These are phyloP conservation scores for Rhadinocentrus ornatus DNA, from an alignment of 2,797 vertebrate species.

Conservation along the genomic window DNA sequence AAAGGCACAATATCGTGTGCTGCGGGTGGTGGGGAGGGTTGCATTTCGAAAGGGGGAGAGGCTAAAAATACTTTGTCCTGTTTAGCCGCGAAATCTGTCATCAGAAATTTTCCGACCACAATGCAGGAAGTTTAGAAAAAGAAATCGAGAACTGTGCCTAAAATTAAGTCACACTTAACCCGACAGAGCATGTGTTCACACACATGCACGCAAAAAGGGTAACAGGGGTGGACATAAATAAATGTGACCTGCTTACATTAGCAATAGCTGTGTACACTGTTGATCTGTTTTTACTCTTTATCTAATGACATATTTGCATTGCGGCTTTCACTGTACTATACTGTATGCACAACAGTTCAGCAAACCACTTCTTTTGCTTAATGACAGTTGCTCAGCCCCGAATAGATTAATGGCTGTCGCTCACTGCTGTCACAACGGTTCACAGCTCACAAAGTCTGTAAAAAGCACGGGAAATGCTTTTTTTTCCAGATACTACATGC, in stretches of 20 bases:
- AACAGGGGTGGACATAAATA: slow-evolving; percentile 24
- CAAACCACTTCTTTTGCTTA: slow-evolving; percentile 22
- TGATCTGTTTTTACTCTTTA: slow-evolving; percentile 28
- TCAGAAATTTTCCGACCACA: slow-evolving; percentile 95
- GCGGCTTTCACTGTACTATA: slow-evolving; percentile 24
- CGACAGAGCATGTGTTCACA: slow-evolving; percentile 30
- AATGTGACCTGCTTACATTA: slow-evolving; percentile 5
- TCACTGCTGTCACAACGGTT: not conserved
- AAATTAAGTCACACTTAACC: slow-evolving; percentile 72
- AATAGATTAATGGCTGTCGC: slow-evolving; percentile 3
- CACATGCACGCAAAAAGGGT: slow-evolving; percentile 3
- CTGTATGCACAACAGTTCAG: not conserved
- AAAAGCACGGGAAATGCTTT: not conserved
- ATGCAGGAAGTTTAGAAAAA: slow-evolving; percentile 89
- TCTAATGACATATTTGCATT: not conserved
- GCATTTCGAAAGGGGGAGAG: slow-evolving; percentile 20
- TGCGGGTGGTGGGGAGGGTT: not conserved
- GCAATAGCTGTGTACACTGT: slow-evolving; percentile 5
- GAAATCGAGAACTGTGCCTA: slow-evolving; percentile 85
- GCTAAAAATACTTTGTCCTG: slow-evolving; percentile 88
- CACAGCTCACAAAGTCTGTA: not conserved
- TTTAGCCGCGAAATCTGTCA: slow-evolving; percentile 85
- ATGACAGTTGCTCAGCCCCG: slow-evolving; percentile 2
- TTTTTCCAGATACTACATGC: not conserved
- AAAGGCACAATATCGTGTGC: not conserved